Evolutionary conservation across 2,888 invertebrate genomes (phyloP).

Genomic region (Parnassius apollo): DNA sequence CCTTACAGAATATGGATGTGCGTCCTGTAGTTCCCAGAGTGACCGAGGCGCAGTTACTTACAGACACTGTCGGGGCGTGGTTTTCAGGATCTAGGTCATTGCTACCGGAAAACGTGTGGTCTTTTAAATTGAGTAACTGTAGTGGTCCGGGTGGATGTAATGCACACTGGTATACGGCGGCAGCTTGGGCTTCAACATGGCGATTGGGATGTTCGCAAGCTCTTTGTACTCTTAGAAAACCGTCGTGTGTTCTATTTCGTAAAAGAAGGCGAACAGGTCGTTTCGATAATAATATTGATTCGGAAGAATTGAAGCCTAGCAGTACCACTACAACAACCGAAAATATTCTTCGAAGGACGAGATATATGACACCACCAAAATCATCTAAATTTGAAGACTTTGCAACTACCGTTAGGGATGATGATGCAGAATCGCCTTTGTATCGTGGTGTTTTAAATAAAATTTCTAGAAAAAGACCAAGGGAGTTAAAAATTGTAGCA

Average conservation of each 20-base stretch:
- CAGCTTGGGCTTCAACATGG: slow-evolving; percentile 75
- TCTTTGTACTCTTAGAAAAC: slow-evolving; percentile 60
- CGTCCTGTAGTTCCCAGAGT: slow-evolving; percentile 60
- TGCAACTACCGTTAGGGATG: slow-evolving; percentile 36
- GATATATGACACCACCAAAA: slow-evolving; percentile 48
- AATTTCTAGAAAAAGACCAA: slow-evolving; percentile 36
- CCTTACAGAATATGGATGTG: slow-evolving; percentile 72
- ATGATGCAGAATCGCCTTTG: slow-evolving; percentile 51
- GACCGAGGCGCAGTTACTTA: slow-evolving; percentile 69
- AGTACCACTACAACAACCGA: slow-evolving; percentile 37
- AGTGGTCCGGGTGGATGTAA: slow-evolving; percentile 70
- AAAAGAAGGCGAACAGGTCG: slow-evolving; percentile 44
- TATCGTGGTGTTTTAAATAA: slow-evolving; percentile 49
- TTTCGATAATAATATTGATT: slow-evolving; percentile 12
- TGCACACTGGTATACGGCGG: slow-evolving; percentile 68
- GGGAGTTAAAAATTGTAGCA: slow-evolving; percentile 60
- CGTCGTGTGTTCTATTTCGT: slow-evolving; percentile 57
- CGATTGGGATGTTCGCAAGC: slow-evolving; percentile 70
- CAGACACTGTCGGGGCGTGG: slow-evolving; percentile 71
- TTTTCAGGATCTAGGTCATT: slow-evolving; percentile 67
- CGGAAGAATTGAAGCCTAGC: slow-evolving; percentile 30
- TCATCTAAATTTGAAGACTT: slow-evolving; percentile 49
- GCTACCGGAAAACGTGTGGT: slow-evolving; percentile 62
- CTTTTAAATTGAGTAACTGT: slow-evolving; percentile 62
- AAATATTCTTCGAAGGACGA: slow-evolving; percentile 59